phyloP scores from a whole-genome alignment of 2,888 invertebrate genomes.

The Pegoplata infirma region DNA sequence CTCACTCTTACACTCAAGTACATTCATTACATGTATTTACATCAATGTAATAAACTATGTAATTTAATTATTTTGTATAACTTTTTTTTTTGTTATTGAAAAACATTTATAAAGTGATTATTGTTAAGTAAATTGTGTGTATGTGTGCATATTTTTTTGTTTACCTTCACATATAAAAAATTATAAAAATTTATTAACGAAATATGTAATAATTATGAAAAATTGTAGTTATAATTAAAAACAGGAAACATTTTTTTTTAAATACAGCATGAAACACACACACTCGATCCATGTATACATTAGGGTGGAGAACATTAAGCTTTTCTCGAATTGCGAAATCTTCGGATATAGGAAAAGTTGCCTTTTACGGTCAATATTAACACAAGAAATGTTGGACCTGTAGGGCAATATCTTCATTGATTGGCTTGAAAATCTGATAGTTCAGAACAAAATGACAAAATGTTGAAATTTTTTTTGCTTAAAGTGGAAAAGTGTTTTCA shows the following conservation, averaged over 20 bases:
- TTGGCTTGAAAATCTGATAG: too few species aligned
- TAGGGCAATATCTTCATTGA: too few species aligned
- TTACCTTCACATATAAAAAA: too few species aligned
- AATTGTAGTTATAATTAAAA: conserved; percentile 23
- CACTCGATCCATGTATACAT: neutral
- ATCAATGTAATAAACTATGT: conserved; percentile 6
- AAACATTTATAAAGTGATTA: conserved; percentile 25
- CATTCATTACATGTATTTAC: neutral
- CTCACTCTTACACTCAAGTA: too few species aligned
- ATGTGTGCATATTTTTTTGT: conserved; percentile 11
- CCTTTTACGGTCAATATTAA: too few species aligned
- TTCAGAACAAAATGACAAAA: too few species aligned
- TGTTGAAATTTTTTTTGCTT: too few species aligned
- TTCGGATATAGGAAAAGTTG: too few species aligned
- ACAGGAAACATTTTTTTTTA: neutral
- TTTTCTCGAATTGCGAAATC: too few species aligned
- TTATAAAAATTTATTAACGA: neutral
- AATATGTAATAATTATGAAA: neutral
- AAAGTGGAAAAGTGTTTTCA: too few species aligned
- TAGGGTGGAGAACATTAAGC: too few species aligned
- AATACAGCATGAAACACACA: neutral
- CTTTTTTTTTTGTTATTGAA: conserved; percentile 32
- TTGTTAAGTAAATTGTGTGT: conserved; percentile 20
- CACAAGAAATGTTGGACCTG: too few species aligned
- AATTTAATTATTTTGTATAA: conserved; percentile 19